Conservation (phyloP, 2,888 invertebrate genomes). For the Venusia cambrica region DNA sequence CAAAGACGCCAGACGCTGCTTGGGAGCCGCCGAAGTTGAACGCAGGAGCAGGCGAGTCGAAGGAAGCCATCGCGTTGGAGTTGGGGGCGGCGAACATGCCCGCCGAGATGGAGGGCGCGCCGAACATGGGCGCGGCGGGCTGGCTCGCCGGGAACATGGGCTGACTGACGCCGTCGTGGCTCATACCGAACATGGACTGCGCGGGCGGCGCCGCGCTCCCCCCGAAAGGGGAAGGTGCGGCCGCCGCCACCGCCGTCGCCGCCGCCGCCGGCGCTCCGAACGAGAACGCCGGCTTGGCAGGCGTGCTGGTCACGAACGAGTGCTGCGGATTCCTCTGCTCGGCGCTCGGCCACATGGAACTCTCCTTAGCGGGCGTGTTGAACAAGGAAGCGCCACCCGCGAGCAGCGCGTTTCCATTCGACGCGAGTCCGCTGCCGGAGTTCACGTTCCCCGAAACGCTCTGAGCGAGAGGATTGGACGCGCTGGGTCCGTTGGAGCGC, state of each 20-base stretch:
- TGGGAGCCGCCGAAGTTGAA: conserved; percentile 56
- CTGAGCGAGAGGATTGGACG: conserved; percentile 5
- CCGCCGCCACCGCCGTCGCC: conserved; percentile 35
- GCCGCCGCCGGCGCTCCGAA: conserved; percentile 34
- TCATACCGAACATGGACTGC: conserved; percentile 51
- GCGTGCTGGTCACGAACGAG: conserved; percentile 42
- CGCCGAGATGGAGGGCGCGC: conserved; percentile 29
- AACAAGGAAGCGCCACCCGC: conserved; percentile 14
- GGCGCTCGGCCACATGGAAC: conserved; percentile 47
- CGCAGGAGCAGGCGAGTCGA: conserved; percentile 46
- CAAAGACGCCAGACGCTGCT: conserved; percentile 44
- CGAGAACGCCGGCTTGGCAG: conserved; percentile 46
- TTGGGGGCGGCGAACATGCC: conserved; percentile 48
- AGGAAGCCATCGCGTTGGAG: conserved; percentile 42
- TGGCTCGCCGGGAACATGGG: conserved; percentile 47
- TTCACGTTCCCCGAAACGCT: conserved; percentile 5
- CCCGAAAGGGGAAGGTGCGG: conserved; percentile 46
- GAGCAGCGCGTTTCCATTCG: conserved; percentile 3
- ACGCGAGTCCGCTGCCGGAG: not conserved
- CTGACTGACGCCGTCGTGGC: conserved; percentile 37
- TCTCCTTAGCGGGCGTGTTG: conserved; percentile 34
- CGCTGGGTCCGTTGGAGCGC: conserved; percentile 10
- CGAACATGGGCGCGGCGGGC: conserved; percentile 48
- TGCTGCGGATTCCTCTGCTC: conserved; percentile 30
- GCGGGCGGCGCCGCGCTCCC: conserved; percentile 36